Base-by-base conservation (phyloP, 2,888 invertebrate genomes). In the Osmoderma eremita region DNA sequence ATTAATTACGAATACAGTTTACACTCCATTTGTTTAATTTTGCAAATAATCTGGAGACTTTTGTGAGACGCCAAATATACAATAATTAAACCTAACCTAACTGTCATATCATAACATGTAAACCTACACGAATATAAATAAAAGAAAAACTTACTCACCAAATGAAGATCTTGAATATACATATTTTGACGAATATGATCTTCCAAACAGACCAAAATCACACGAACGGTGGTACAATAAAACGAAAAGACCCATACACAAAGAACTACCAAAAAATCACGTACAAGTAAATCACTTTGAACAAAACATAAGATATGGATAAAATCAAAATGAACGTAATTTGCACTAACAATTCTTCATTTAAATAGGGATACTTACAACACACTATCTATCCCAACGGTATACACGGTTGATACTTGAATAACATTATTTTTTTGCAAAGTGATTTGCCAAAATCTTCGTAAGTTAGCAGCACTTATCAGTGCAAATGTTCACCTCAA, bases 231-330 rank as follows among this genome's bases (percentile, higher is more conserved):
- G 36, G 53, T 53, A 54, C 53, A 53, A 63, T 48, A 53, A 63
- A 62, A 67, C 54, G 50, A 49, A 51, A 62, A 62, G 63, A 54
- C 50, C 67, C 63, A 67, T 67, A 67, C 67, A 67, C 67, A 67
- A 67, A 63, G 67, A 67, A 67, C 67, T 67, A 67, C 38, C 54
- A 42, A 63, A 56, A 67, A 53, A 39, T 61, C 42, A 65, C 65
- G 42, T 53, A 41, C 22, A 51, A 63, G 30, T 51, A 51, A 63
- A 63, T 51, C 63, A 53, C 63, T 42, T 56, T 15, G 13, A 65
- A 65, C 48, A 56, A 22, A 45, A 65, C 45, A 36, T 45, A 17
- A 45, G 49, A 39, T 65, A 24, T 41, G 38, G 20, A 42, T 42
- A 51, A 64, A 45, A 53, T 64, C 17, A 36, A 30, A 39, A 53